Base-by-base conservation (phyloP, 2,797 vertebrate genomes). In the Sandelia bainsii region DNA sequence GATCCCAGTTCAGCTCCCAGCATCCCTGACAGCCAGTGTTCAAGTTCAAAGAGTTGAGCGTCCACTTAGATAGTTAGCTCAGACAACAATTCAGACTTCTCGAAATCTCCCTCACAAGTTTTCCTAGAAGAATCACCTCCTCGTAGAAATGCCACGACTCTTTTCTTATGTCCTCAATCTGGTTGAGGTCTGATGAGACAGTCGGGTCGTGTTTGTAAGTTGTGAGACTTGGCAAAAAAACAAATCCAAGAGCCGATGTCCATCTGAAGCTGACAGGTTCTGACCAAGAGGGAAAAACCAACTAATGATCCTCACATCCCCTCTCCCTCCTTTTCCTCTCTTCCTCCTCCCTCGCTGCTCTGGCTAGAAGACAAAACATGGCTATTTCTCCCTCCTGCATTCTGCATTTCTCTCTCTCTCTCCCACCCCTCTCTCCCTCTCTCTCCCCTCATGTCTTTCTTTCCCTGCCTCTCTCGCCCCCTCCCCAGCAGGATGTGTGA, bases 401-500 rank as follows among this genome's bases (percentile, higher is more conserved):
- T 78, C 81, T 19, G 44, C 53, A 62, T 72, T 59, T 78, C 54
- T 50, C 60, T 5, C 68, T 42, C n/a, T 20, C 71, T 71, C 63
- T 49, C 61, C 39, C 64, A 27, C 54, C 39, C 75, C 61, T 51
- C 69, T 57, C 71, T 59, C 68, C 27, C 27, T 62, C 74, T 69
- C 74, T 59, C 51, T 49, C 60, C 4, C 68, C 12, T 34, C 27
- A 25, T 78, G 44, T 48, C 62, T 57, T 62, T 50, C 60, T 70
- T 50, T 68, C 75, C 22, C 70, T 62, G 66, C 66, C 83, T 80
- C 82, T 49, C 86, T 80, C 62, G 3, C 74, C 59, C 75, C 17
- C 63, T 74, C 62, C 32, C 51, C 40, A 60, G 73, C 91, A 93
- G 92, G 91, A 92, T 88, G 82, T 87, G 85, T 86, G 93, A 93